These are phyloP conservation scores for Cinclus mexicanus DNA, from an alignment of 2,113 vertebrate species.

Conservation along the genomic window DNA sequence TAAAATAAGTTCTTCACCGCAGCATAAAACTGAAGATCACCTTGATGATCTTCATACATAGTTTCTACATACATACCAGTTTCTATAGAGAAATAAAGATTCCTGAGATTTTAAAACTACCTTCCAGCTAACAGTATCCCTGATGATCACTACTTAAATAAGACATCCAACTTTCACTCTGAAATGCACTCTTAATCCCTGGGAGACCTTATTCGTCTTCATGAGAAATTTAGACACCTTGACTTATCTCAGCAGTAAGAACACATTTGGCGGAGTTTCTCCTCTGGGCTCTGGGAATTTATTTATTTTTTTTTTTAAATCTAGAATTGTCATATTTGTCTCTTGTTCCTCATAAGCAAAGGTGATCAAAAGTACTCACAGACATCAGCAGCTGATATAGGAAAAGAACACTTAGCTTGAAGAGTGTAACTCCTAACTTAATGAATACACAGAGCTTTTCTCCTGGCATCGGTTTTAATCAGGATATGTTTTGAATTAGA, in stretches of 20 bases:
- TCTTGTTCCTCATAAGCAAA: not conserved
- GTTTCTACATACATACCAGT: not conserved
- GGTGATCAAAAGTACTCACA: not conserved
- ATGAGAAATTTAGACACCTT: not conserved
- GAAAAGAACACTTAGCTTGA: not conserved
- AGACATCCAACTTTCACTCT: not conserved
- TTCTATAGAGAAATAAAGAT: not conserved
- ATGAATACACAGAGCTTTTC: not conserved
- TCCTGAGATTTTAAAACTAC: not conserved
- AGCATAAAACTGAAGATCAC: not conserved
- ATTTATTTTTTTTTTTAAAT: too few species aligned
- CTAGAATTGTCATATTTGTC: not conserved
- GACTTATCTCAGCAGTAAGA: not conserved
- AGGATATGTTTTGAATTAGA: not conserved
- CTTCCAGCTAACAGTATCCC: not conserved
- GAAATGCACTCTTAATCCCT: not conserved
- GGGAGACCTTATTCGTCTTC: not conserved
- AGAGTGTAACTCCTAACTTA: not conserved
- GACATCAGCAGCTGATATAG: not conserved
- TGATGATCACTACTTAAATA: not conserved
- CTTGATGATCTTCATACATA: not conserved
- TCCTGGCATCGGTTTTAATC: not conserved
- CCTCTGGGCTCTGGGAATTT: not conserved
- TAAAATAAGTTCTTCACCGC: not conserved
- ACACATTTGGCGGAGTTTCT: not conserved